A percentile compares a stretch with the other conserved stretches of the same genome.
Conservation (phyloP, 2,797 vertebrate genomes). For the Clarias platycephalus region DNA sequence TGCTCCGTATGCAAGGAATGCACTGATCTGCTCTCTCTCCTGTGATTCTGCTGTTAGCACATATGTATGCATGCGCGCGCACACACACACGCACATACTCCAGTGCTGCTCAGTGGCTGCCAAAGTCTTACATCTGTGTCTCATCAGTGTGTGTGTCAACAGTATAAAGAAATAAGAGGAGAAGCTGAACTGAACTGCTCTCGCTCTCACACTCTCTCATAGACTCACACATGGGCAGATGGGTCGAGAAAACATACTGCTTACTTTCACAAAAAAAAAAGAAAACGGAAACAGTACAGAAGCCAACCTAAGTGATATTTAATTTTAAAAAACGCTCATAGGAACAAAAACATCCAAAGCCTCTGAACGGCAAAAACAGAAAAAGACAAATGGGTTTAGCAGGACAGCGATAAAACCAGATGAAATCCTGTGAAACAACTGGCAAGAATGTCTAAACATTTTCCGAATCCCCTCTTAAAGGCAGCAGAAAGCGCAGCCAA, state of each 20-base stretch:
- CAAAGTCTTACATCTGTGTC: constrained; percentile 73
- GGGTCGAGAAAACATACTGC: constrained; percentile 27
- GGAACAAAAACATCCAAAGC: constrained; percentile 29
- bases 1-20: constrained; percentile 33
- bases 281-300: constrained; percentile 16
- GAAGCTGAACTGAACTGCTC: constrained; percentile 40
- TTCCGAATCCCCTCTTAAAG: constrained; percentile 41
- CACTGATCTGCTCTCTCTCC: constrained; percentile 28
- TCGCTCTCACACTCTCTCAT: constrained; percentile 2
- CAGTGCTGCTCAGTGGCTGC: constrained; percentile 44
- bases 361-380: constrained; percentile 45
- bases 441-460: constrained; percentile 37
- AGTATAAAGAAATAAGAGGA: constrained; percentile 44
- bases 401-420: constrained; percentile 38
- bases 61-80: not conserved
- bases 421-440: constrained; percentile 47
- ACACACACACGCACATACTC: constrained; percentile 20
- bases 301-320: constrained; percentile 34
- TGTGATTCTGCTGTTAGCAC: constrained; percentile 19
- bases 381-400: constrained; percentile 55
- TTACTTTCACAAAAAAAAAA: constrained; percentile 27
- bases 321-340: not conserved
- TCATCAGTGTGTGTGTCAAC: constrained; percentile 52
- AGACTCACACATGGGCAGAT: constrained; percentile 1
- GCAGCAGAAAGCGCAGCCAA: constrained; percentile 25